These are phyloP conservation scores for Neoaliturus tenellus DNA, from an alignment of 2,888 invertebrate genomes.

Conservation along the genomic window DNA sequence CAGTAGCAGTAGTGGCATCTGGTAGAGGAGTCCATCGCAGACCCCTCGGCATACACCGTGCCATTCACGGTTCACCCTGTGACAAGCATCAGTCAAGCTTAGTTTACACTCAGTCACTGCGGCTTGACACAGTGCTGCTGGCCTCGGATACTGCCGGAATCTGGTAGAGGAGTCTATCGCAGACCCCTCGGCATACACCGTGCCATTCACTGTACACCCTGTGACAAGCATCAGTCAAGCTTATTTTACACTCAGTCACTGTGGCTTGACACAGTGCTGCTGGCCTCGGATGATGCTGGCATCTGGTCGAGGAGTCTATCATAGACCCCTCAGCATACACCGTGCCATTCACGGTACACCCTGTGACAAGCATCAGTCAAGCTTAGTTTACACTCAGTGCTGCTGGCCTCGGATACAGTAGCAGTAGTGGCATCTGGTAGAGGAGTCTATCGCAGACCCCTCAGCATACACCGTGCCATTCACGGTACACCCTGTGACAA, in stretches of 20 bases:
- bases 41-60: conserved; percentile 85
- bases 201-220: conserved; percentile 84
- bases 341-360: conserved; percentile 83
- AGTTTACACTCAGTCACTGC: conserved; percentile 84
- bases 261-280: conserved; percentile 86
- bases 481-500: conserved; percentile 78
- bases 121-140: conserved; percentile 86
- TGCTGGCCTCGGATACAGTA: conserved; percentile 86
- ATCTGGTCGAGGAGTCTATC: conserved; percentile 85
- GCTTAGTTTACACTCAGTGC: no score
- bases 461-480: conserved; percentile 85
- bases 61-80: conserved; percentile 83
- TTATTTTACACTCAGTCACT: no score
- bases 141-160: conserved; percentile 89
- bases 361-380: conserved; percentile 72
- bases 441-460: conserved; percentile 89
- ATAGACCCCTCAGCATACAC: conserved; percentile 89
- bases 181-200: conserved; percentile 86
- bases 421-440: conserved; percentile 89
- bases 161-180: conserved; percentile 86
- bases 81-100: no score
- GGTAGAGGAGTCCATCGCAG: conserved; percentile 86
- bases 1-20: conserved; percentile 94
- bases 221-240: no score
- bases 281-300: conserved; percentile 85